Evolutionary conservation across 2,113 vertebrate species (phyloP).

Genomic region (Suricata suricatta): DNA sequence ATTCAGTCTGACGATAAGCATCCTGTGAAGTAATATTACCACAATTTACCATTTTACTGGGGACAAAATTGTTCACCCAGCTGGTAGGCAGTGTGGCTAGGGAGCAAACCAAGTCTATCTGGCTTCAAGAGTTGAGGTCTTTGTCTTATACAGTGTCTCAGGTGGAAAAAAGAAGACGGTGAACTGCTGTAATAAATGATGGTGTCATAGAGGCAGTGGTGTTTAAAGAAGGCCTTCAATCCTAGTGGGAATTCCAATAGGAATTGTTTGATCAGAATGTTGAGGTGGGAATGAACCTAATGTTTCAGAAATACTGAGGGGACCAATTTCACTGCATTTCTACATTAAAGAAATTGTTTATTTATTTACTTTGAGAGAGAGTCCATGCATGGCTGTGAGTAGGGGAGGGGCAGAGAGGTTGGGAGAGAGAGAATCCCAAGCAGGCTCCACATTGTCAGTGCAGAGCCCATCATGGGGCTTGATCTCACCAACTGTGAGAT

Average conservation of each 20-base stretch:
- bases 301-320: background rate
- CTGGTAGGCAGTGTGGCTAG: fast-evolving
- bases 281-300: background rate
- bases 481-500: too few species aligned
- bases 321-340: background rate
- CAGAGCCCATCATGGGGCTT: too few species aligned
- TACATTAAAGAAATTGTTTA: background rate
- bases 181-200: background rate
- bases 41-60: background rate
- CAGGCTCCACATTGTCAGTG: too few species aligned
- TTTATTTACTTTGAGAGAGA: too few species aligned
- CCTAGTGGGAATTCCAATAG: background rate
- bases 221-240: background rate
- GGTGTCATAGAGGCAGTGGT: background rate
- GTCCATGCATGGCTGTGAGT: too few species aligned
- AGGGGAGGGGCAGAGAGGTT: too few species aligned
- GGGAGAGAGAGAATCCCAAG: too few species aligned
- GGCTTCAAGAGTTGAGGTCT: background rate
- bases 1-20: background rate
- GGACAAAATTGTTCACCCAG: background rate
- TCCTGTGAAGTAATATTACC: background rate
- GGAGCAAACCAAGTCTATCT: background rate
- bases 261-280: background rate
- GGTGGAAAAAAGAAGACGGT: background rate
- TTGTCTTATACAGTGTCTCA: background rate